Conservation (phyloP, 2,888 invertebrate species). For the Muschampia plurimacula region DNA sequence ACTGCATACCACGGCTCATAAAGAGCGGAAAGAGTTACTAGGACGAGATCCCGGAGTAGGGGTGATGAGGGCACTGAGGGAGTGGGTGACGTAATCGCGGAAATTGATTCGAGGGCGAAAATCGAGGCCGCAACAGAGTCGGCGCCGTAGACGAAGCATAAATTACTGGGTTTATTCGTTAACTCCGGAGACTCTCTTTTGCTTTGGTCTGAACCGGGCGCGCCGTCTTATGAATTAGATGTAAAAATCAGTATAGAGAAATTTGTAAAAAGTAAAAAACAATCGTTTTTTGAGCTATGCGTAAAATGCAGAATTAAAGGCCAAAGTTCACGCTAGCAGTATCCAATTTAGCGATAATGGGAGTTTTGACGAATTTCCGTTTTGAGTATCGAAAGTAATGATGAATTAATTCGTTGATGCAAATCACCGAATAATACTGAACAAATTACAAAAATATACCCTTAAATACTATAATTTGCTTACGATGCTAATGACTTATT, state of each 20-base stretch:
- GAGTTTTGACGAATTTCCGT: background rate
- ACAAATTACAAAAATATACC: slow-evolving; percentile 5
- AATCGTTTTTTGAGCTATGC: slow-evolving; percentile 11
- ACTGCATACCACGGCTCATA: background rate
- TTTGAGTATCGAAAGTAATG: slow-evolving; percentile 3
- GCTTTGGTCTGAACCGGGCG: slow-evolving; percentile 15
- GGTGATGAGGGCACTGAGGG: slow-evolving; percentile 41
- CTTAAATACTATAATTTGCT: slow-evolving; percentile 18
- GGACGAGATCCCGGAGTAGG: slow-evolving; percentile 40
- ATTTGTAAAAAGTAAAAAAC: slow-evolving; percentile 17
- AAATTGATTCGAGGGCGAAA: slow-evolving; percentile 82
- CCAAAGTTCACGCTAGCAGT: background rate
- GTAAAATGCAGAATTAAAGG: slow-evolving; percentile 14
- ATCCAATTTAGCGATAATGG: slow-evolving; percentile 4
- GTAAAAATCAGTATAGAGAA: slow-evolving; percentile 9
- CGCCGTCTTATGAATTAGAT: slow-evolving; percentile 23
- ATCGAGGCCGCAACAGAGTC: slow-evolving; percentile 75
- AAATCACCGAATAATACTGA: background rate
- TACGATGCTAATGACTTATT: slow-evolving; percentile 33
- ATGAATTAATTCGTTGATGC: background rate
- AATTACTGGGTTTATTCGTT: slow-evolving; percentile 75
- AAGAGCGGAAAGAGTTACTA: slow-evolving; percentile 47
- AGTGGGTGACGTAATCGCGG: slow-evolving; percentile 75
- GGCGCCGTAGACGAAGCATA: slow-evolving; percentile 70
- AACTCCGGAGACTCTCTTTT: slow-evolving; percentile 47